Conservation (phyloP, 2,888 invertebrate species). For the Ophioninae sp. region DNA sequence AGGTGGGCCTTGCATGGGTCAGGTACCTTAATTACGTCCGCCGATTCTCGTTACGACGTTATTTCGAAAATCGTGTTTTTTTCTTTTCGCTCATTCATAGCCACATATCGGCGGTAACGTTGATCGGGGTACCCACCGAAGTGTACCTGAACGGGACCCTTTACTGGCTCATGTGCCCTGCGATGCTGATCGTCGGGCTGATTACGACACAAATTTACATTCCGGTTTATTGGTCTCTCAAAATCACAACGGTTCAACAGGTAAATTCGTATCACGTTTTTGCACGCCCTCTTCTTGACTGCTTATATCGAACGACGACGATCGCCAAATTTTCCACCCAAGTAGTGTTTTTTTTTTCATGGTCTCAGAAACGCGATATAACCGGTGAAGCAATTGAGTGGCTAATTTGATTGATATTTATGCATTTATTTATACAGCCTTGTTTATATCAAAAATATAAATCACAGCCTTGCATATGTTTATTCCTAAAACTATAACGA, state of each 20-base stretch:
- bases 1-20: too few species aligned
- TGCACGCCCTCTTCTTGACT: too few species aligned
- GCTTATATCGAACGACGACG: background rate
- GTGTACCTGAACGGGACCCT: conserved; percentile 87
- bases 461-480: too few species aligned
- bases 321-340: background rate
- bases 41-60: too few species aligned
- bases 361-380: too few species aligned
- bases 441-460: too few species aligned
- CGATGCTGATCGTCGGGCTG: conserved; percentile 74
- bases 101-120: conserved; percentile 87
- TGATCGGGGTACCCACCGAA: conserved; percentile 88
- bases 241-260: conserved; percentile 46
- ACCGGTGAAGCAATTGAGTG: too few species aligned
- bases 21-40: too few species aligned
- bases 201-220: conserved; percentile 80
- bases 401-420: too few species aligned
- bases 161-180: conserved; percentile 81
- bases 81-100: conserved; percentile 77
- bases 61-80: too few species aligned
- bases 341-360: background rate
- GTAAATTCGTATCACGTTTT: conserved; percentile 24
- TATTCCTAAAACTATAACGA: too few species aligned
- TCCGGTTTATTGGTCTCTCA: conserved; percentile 81
- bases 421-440: too few species aligned